Percentiles rank a stretch among this genome's conserved stretches.
phyloP scores from a whole-genome alignment of 2,888 invertebrate species.

The Xanthorhoe designata region DNA sequence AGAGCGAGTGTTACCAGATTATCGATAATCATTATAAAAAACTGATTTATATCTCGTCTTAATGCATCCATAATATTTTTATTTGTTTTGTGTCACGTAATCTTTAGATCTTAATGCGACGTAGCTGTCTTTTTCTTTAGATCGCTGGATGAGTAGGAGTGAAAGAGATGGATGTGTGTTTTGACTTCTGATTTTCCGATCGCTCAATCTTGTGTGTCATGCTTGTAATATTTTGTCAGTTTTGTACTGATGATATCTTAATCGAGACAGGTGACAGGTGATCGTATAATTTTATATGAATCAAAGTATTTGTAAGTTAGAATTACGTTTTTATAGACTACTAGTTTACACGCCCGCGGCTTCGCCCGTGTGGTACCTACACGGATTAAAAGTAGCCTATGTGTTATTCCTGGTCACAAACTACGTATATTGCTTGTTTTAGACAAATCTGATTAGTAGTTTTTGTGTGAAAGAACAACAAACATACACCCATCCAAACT shows the following conservation, averaged over 20 bases:
- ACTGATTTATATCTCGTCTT: conserved; percentile 76
- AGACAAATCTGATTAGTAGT: too few species aligned
- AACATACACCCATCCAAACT: too few species aligned
- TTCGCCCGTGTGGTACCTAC: too few species aligned
- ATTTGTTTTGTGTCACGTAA: conserved; percentile 78
- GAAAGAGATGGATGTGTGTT: conserved; percentile 62
- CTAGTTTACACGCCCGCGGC: not conserved
- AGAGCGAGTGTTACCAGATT: conserved; percentile 82
- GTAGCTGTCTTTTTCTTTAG: conserved; percentile 57
- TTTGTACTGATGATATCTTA: conserved; percentile 68
- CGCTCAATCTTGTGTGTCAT: conserved; percentile 67
- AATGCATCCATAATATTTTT: conserved; percentile 81
- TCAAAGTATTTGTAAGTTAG: not conserved
- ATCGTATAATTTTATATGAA: conserved; percentile 53
- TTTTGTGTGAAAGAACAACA: too few species aligned
- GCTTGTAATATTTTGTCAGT: conserved; percentile 67
- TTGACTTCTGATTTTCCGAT: conserved; percentile 77
- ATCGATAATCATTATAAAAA: conserved; percentile 82
- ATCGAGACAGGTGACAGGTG: conserved; percentile 62
- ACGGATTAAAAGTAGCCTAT: too few species aligned
- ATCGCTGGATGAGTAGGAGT: conserved; percentile 35
- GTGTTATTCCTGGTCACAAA: too few species aligned
- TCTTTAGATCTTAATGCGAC: conserved; percentile 74
- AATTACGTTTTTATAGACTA: not conserved
- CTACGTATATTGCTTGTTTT: too few species aligned